Percentiles rank a stretch among this genome's conserved stretches.
Conservation (phyloP, 2,113 vertebrate genomes). For the Noctilio leporinus region DNA sequence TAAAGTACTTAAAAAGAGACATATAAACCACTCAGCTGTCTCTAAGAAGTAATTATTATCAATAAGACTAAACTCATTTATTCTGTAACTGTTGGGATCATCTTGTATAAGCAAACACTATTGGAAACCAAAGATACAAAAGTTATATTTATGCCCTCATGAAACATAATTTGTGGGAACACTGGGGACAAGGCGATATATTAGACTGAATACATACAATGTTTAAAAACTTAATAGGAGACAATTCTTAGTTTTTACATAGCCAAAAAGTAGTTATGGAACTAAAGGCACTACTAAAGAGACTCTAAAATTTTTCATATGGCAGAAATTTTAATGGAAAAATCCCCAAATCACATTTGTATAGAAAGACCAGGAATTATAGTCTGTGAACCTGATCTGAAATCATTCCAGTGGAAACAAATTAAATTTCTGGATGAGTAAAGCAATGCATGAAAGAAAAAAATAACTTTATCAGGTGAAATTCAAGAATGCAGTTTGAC, state of each 20-base stretch:
- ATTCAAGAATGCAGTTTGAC: neutral
- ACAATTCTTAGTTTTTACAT: neutral
- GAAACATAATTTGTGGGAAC: neutral
- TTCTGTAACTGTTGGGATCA: neutral
- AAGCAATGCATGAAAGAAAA: neutral
- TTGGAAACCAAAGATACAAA: neutral
- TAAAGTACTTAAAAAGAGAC: neutral
- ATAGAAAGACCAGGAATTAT: neutral
- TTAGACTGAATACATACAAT: neutral
- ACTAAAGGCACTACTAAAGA: neutral
- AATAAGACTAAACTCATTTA: neutral
- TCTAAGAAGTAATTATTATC: neutral
- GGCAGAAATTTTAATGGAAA: neutral
- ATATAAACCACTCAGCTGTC: neutral
- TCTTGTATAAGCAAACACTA: neutral
- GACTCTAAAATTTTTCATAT: neutral
- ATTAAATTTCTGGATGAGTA: neutral
- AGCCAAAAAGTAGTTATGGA: neutral
- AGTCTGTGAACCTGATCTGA: neutral
- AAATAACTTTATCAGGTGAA: neutral
- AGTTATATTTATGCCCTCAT: neutral
- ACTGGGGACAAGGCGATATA: neutral
- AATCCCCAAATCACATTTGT: neutral
- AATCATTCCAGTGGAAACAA: neutral
- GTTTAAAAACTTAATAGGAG: neutral